Base-by-base conservation (phyloP, 2,797 vertebrate genomes). In the Paedocypris micromegethes region DNA sequence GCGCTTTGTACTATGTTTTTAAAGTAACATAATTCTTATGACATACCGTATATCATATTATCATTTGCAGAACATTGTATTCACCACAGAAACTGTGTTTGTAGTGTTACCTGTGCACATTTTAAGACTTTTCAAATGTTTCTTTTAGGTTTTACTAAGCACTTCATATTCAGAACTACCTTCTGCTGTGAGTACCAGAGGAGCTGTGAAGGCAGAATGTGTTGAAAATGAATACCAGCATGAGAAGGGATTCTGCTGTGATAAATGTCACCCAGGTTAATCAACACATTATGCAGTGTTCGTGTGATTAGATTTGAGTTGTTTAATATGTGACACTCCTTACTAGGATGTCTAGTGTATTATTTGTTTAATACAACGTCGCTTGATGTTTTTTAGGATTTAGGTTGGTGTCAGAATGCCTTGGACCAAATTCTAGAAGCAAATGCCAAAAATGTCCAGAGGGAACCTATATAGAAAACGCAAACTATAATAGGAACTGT, bases 231-330 rank as follows among this genome's bases (percentile, higher is more conserved):
- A 89, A 83, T 79, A 76, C 64, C 4, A 60, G 39, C 2, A 0
- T 6, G 1, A 6, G 0, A 3, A 76, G 0, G 72, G 69, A 9
- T 59, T 81, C 58, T 91, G 90, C 71, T 91, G 90, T 74, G 65
- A 83, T 56, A 88, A 74, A 78, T 91, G 90, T 43, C 0, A 1
- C 64, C 2, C 23, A 83, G 90, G 90, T 91, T 83, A 9, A 49
- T 23, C 42, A n/a, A 4, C 58, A 46, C 45, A 23, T 6, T 8
- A 44, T 37, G 39, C 5, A 47, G 45, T 47, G 1, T 5, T 52
- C 46, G 8, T 5, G 8, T 47, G 5, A 5, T 38, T 53, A 52
- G 48, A 40, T 62, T 62, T 41, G 48, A 9, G 45, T 46, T 44
- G 2, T 44, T n/a, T 5, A 44, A 4, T 9, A 2, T 47, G 8